Conservation (phyloP, 2,797 vertebrate species). For the Semaprochilodus insignis region DNA sequence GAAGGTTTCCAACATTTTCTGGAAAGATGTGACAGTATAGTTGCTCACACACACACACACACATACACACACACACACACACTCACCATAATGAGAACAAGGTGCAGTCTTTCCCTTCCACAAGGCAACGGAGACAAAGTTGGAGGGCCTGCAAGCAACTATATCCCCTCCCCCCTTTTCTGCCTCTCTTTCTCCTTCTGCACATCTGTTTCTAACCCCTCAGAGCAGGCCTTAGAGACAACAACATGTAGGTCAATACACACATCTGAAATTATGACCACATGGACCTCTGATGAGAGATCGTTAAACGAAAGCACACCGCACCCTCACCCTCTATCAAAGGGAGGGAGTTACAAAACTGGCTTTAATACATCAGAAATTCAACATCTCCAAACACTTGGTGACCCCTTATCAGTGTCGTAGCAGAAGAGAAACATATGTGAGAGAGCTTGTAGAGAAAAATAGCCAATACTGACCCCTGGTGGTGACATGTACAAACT, state of each 20-base stretch:
- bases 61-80: slow-evolving; percentile 25
- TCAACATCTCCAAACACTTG: slow-evolving; percentile 8
- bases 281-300: slow-evolving; percentile 34
- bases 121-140: slow-evolving; percentile 41
- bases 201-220: slow-evolving; percentile 57
- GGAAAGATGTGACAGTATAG: slow-evolving; percentile 44
- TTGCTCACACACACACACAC: slow-evolving; percentile 11
- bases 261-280: slow-evolving; percentile 52
- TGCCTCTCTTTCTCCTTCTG: slow-evolving; percentile 36
- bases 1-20: slow-evolving; percentile 54
- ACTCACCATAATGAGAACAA: slow-evolving; percentile 55
- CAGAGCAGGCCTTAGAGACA: slow-evolving; percentile 39
- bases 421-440: background rate
- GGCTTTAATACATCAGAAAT: slow-evolving; percentile 13
- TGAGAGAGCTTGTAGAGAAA: background rate
- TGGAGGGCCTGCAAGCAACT: slow-evolving; percentile 44
- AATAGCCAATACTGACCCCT: slow-evolving; percentile 46
- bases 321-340: background rate
- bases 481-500: slow-evolving; percentile 22
- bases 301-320: slow-evolving; percentile 22
- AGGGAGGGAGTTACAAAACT: slow-evolving; percentile 35
- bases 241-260: slow-evolving; percentile 55
- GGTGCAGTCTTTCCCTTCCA: slow-evolving; percentile 47
- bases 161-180: slow-evolving; percentile 29
- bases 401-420: background rate